Conservation (phyloP, 2,797 vertebrate genomes). For the Gymnocypris eckloni region DNA sequence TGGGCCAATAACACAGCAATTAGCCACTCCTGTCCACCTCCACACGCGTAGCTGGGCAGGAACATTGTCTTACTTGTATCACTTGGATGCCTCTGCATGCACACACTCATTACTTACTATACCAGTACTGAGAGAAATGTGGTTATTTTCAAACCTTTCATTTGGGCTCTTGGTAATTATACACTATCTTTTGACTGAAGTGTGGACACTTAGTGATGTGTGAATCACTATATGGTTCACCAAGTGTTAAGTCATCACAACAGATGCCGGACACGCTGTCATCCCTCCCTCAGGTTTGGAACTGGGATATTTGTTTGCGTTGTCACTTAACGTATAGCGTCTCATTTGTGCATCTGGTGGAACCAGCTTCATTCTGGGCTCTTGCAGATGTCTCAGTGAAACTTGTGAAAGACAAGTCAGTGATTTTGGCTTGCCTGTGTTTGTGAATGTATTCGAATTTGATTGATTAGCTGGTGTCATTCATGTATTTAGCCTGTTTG, state of each 20-base stretch:
- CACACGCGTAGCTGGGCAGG: conserved; percentile 34
- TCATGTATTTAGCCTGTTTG: conserved; percentile 1
- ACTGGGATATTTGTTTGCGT: conserved; percentile 19
- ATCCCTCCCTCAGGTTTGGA: neutral
- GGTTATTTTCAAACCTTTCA: conserved; percentile 55
- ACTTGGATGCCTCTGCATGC: conserved; percentile 30
- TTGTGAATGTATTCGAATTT: conserved; percentile 1
- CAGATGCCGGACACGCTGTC: conserved; percentile 36
- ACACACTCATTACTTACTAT: conserved; percentile 46
- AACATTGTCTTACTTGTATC: conserved; percentile 39
- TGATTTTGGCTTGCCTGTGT: conserved; percentile 2
- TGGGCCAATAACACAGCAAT: conserved; percentile 24
- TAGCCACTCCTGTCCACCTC: conserved; percentile 48
- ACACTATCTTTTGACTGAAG: conserved; percentile 57
- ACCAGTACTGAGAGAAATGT: conserved; percentile 53
- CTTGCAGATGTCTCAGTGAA: conserved; percentile 29
- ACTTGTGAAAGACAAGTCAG: conserved; percentile 41
- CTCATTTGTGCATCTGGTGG: neutral
- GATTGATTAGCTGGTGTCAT: conserved; percentile 19
- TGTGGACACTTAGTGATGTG: conserved; percentile 40
- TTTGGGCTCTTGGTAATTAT: conserved; percentile 57
- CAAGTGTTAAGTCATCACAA: conserved; percentile 38
- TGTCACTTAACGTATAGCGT: neutral
- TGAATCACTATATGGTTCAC: conserved; percentile 38
- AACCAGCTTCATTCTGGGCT: conserved; percentile 20